Conservation (phyloP, 2,113 vertebrate species). For the Orycteropus afer region DNA sequence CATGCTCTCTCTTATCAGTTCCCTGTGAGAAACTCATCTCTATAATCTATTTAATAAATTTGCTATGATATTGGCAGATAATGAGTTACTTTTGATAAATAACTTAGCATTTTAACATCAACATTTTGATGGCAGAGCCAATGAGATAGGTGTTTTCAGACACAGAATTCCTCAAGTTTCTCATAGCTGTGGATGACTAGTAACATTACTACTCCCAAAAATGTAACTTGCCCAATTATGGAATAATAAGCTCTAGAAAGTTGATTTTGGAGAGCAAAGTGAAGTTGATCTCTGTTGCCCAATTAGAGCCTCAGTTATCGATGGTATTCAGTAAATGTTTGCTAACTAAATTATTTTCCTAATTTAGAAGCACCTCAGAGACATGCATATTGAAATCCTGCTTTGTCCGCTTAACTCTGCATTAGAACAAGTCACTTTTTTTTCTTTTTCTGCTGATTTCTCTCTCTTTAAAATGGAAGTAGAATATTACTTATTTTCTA, state of each 20-base stretch:
- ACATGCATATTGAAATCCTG: neutral
- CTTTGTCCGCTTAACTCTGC: neutral
- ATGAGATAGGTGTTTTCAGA: neutral
- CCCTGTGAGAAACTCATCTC: neutral
- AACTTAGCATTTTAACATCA: neutral
- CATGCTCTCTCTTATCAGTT: neutral
- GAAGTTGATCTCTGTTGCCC: neutral
- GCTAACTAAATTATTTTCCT: neutral
- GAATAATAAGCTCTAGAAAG: neutral
- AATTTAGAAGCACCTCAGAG: neutral
- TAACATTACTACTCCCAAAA: neutral
- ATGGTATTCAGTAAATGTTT: neutral
- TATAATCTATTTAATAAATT: neutral
- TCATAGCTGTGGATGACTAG: neutral
- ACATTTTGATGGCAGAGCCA: neutral
- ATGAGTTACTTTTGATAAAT: neutral
- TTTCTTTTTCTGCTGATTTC: neutral
- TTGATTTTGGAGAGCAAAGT: neutral
- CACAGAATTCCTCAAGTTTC: neutral
- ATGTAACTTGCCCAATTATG: neutral
- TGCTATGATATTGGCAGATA: neutral
- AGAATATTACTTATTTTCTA: neutral
- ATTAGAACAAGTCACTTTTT: neutral
- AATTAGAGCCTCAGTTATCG: neutral
- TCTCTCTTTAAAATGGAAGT: too few species aligned